Base-by-base conservation (phyloP, 2,113 vertebrate genomes). In the Gymnogyps californianus region DNA sequence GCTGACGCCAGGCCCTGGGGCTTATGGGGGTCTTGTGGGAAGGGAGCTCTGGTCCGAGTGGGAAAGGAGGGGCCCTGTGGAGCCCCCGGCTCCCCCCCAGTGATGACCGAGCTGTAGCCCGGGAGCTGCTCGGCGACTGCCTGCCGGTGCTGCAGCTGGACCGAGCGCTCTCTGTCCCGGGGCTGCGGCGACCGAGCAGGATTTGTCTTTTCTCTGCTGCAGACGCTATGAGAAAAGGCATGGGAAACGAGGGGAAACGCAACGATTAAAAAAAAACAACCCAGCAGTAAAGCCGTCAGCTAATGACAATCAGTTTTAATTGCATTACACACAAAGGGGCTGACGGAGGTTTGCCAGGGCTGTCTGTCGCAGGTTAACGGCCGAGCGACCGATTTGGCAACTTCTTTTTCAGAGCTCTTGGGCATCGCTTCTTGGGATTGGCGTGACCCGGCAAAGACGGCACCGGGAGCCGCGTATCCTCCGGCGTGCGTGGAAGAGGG, bases 21-120 rank as follows among this genome's bases (percentile, higher is more conserved):
- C 9, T 47, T 32, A 28, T 0, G 0, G 67, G 36, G 11, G 5
- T 65, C 67, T 59, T 28, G 46, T 0, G 4, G 72, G 40, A 65
- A 44, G 40, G 36, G 61, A 49, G 11, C 7, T 74, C 9, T 1
- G 19, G 42, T 46, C 31, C 0, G 0, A 83, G 15, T 29, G 47
- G 20, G 20, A 65, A 76, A 59, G 16, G 26, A 65, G 10, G 21
- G 38, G 4, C 7, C 20, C 54, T 3, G 4, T 25, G 16, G 13
- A 66, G 52, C 16, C 19, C 55, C 38, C 8, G 7, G n/a, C 19
- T 85, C 38, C 19, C 31, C n/a, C 58, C 34, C n/a, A 3, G 5
- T 2, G 3, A 18, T 24, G 78, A 15, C 19, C 0, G 7, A 61
- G 52, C 51, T 22, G 11, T 11, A 59, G 52, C 38, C 25, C 3